Conservation (phyloP, 2,113 vertebrate species). For the human (Homo sapiens) region DNA sequence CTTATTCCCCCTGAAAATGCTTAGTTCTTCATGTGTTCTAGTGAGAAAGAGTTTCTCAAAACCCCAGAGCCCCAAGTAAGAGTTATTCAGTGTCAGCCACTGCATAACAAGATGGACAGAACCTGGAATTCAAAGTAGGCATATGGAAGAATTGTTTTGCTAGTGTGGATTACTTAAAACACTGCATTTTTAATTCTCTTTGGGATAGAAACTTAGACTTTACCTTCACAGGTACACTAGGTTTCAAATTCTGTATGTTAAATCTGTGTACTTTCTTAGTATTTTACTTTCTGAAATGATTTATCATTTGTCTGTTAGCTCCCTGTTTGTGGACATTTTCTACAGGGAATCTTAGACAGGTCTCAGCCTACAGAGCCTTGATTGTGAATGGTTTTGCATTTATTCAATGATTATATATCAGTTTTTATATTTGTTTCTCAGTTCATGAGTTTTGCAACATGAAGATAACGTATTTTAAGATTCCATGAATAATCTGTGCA, state of each 20-base stretch:
- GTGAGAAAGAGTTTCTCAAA: neutral
- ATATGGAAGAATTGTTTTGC: neutral
- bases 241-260: neutral
- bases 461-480: neutral
- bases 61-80: neutral
- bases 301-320: neutral
- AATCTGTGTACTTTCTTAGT: neutral
- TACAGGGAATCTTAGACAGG: neutral
- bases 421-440: neutral
- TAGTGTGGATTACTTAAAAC: neutral
- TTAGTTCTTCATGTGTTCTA: neutral
- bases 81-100: neutral
- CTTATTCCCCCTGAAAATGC: neutral
- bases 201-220: neutral
- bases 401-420: neutral
- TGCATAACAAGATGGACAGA: neutral
- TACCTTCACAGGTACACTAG: neutral
- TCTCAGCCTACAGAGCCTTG: neutral
- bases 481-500: neutral
- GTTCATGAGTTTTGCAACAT: neutral
- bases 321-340: neutral
- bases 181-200: neutral
- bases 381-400: neutral
- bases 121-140: no score
- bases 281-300: neutral